Conservation (phyloP, 23 tunicate genomes). For the Phallusia fumigata region DNA sequence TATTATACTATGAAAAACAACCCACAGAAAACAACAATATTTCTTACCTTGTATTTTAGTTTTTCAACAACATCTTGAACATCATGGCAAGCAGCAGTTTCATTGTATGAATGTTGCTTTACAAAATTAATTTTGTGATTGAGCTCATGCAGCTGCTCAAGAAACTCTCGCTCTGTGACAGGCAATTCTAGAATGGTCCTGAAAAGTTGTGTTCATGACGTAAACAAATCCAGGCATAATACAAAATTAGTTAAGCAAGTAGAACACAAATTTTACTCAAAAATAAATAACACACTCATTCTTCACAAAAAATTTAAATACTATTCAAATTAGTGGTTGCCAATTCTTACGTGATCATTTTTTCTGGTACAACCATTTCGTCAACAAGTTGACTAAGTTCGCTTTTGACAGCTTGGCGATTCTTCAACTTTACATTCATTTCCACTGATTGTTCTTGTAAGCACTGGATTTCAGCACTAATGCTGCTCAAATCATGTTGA, state of each 20-base stretch:
- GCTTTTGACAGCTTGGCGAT: constrained; percentile 87
- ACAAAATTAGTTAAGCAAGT: no score
- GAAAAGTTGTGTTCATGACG: no score
- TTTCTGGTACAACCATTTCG: constrained; percentile 95
- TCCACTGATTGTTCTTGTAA: constrained; percentile 89
- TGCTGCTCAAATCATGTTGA: constrained; percentile 93
- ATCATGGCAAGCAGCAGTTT: constrained; percentile 89
- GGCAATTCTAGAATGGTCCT: constrained; percentile 53
- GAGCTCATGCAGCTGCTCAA: constrained; percentile 95
- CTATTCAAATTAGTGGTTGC: not conserved
- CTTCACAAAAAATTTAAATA: no score
- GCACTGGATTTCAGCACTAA: constrained; percentile 89
- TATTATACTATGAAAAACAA: not conserved
- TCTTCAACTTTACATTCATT: constrained; percentile 88
- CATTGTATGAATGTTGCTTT: constrained; percentile 86
- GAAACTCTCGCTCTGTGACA: constrained; percentile 78
- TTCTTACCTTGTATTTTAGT: constrained; percentile 70
- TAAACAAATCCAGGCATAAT: no score
- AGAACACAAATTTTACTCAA: no score
- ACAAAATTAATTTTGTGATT: constrained; percentile 93
- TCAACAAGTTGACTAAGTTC: constrained; percentile 94
- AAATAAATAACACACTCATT: no score
- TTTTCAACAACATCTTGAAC: constrained; percentile 87
- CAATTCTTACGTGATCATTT: constrained; percentile 63
- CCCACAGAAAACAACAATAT: not conserved